phyloP scores from a whole-genome alignment of 1,140 invertebrate genomes.

The Kradibia gibbosae region DNA sequence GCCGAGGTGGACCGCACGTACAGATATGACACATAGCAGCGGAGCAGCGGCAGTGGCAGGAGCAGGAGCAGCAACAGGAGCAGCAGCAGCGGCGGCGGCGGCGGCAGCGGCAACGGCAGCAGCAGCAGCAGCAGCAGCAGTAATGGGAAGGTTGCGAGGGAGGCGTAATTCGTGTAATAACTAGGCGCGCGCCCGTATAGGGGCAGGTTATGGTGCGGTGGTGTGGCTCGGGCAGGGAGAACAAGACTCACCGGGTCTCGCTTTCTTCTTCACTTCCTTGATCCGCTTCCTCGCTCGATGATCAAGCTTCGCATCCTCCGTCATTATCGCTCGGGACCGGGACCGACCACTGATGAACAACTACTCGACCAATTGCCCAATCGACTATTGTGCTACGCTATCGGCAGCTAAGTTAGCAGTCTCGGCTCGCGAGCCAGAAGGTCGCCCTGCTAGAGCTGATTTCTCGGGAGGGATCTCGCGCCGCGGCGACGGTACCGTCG shows the following conservation, averaged over 20 bases:
- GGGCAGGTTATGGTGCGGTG: constrained; percentile 4
- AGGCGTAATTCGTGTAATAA: too few species aligned
- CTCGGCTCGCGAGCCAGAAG: too few species aligned
- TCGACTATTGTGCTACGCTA: background rate
- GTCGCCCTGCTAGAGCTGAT: too few species aligned
- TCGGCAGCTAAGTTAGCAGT: too few species aligned
- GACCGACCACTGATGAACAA: constrained; percentile 17
- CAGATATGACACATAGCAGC: too few species aligned
- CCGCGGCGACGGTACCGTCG: background rate
- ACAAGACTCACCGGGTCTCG: constrained; percentile 83
- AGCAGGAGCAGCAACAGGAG: too few species aligned
- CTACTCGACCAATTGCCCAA: background rate
- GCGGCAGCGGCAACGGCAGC: too few species aligned
- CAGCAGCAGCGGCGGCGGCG: too few species aligned
- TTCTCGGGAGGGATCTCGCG: too few species aligned
- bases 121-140: too few species aligned
- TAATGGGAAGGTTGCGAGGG: constrained; percentile 14
- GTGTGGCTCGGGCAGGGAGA: background rate
- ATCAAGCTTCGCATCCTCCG: constrained; percentile 74
- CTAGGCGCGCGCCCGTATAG: background rate
- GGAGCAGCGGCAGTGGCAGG: too few species aligned
- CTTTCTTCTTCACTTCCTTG: constrained; percentile 89
- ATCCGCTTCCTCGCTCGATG: constrained; percentile 87
- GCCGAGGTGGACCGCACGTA: too few species aligned
- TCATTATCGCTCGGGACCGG: constrained; percentile 56